These are phyloP conservation scores for Plagiodera versicolora DNA, from an alignment of 2,888 invertebrate species.

Conservation along the genomic window DNA sequence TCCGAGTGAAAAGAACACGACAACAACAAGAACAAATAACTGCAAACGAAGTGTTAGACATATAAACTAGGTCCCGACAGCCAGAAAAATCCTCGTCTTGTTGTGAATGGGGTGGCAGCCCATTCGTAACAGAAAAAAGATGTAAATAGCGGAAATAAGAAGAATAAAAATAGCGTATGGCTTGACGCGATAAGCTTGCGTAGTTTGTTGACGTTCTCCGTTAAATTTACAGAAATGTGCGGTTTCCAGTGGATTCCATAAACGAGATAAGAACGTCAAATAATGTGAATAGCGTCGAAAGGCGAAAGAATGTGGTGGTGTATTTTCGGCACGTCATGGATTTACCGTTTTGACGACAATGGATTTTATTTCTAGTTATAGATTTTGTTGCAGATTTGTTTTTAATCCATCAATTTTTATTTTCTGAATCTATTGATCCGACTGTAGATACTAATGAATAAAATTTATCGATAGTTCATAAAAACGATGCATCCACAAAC, in stretches of 20 bases:
- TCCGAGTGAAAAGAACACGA: not conserved
- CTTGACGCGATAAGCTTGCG: constrained; percentile 30
- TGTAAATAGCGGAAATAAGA: constrained; percentile 42
- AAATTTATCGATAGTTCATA: no score
- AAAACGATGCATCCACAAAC: no score
- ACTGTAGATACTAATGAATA: no score
- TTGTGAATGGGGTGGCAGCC: constrained; percentile 35
- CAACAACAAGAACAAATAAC: constrained; percentile 4
- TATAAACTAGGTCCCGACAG: constrained; percentile 15
- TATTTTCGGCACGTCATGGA: not conserved
- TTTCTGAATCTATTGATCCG: no score
- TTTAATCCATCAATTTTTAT: no score
- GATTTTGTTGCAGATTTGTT: no score
- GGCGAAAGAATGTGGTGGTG: constrained; percentile 14
- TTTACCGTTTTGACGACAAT: not conserved
- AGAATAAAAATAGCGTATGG: constrained; percentile 37
- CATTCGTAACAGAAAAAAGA: constrained; percentile 37
- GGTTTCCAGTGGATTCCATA: constrained; percentile 27
- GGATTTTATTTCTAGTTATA: no score
- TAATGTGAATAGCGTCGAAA: constrained; percentile 36
- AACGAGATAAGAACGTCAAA: constrained; percentile 38
- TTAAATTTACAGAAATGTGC: constrained; percentile 33
- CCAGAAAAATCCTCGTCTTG: constrained; percentile 5
- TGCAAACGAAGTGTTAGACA: constrained; percentile 25
- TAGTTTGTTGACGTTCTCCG: constrained; percentile 24